Conservation (phyloP, 2,113 vertebrate genomes). For the Oryctolagus cuniculus region mOryCun1.1 NC_091433.1:139482501-139483000, state of each 20-base stretch:
- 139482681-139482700: slow-evolving; percentile 30
- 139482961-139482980: slow-evolving; percentile 54
- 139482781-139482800: slow-evolving; percentile 61
- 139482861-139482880: slow-evolving; percentile 64
- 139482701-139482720: slow-evolving; percentile 64
- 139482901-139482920: slow-evolving; percentile 55
- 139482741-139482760: slow-evolving; percentile 16
- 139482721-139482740: slow-evolving; percentile 57
- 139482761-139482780: slow-evolving; percentile 37
- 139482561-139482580: slow-evolving; percentile 12
- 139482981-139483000: slow-evolving; percentile 62
- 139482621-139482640: neutral
- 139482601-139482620: neutral
- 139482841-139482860: slow-evolving; percentile 74
- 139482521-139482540: neutral
- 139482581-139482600: slow-evolving; percentile 1
- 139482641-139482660: neutral
- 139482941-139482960: slow-evolving; percentile 46
- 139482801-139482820: slow-evolving; percentile 73
- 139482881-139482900: slow-evolving; percentile 60
- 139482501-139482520: neutral
- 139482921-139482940: slow-evolving; percentile 59
- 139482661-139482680: slow-evolving; percentile 42
- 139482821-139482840: slow-evolving; percentile 65
- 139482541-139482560: slow-evolving; percentile 45